phyloP scores from a whole-genome alignment of 2,797 vertebrate species.

The Tenualosa ilisha region DNA sequence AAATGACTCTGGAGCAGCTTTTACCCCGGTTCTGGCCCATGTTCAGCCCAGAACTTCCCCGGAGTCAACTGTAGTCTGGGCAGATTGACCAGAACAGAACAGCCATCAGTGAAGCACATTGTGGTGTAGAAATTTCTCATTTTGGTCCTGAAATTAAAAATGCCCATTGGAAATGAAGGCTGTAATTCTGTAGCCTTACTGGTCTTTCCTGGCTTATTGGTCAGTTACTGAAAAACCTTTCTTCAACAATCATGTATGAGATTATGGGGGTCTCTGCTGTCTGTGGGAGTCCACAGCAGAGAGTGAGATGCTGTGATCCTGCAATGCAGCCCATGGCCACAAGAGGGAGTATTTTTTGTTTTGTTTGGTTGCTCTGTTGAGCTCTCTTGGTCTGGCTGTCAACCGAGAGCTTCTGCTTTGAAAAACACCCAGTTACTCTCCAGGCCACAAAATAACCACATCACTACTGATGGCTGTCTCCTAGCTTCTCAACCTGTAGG shows the following conservation, averaged over 20 bases:
- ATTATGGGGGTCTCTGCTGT: not conserved
- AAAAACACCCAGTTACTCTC: not conserved
- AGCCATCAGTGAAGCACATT: not conserved
- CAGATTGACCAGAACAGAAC: not conserved
- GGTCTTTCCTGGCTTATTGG: not conserved
- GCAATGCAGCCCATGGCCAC: slow-evolving; percentile 17
- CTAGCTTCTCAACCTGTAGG: not conserved
- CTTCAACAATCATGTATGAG: not conserved
- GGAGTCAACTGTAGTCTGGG: not conserved
- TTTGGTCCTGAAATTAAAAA: not conserved
- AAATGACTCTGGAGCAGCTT: not conserved
- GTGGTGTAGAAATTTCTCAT: not conserved
- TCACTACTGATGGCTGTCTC: slow-evolving; percentile 12
- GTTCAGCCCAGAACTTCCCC: not conserved
- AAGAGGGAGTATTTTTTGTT: not conserved
- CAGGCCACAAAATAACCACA: not conserved
- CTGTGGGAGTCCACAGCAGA: not conserved
- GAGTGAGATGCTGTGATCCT: slow-evolving; percentile 2
- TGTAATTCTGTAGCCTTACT: not conserved
- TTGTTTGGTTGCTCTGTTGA: not conserved
- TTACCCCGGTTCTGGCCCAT: not conserved
- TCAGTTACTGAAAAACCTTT: not conserved
- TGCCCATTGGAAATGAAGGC: not conserved
- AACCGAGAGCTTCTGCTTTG: not conserved
- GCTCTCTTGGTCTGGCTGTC: not conserved